Base-by-base conservation (phyloP, 2,113 vertebrate species). In the Pteropus alecto region DNA sequence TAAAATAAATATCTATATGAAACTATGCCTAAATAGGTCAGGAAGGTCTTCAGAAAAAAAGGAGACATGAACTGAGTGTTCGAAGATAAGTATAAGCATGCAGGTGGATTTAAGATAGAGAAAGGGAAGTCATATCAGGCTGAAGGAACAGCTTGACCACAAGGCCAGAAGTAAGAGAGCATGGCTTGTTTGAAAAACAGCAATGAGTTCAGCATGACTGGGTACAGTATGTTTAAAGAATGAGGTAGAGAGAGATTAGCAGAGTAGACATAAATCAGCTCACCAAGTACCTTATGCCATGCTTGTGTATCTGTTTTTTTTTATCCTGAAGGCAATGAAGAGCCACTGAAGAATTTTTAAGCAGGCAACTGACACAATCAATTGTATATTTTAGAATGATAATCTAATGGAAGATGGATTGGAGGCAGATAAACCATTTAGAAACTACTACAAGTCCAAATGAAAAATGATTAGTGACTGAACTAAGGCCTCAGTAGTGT, bases 211-310 rank as follows among this genome's bases (percentile, higher is more conserved):
- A 60, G 43, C 56, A 94, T 87, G 85, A 81, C 82, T 85, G 16
- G 18, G 30, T 87, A n/a, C 76, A 88, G 35, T 79, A 61, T 71
- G 30, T 95, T 96, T 90, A 96, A 84, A 94, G 70, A 95, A 77
- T 73, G 46, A 93, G 26, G 43, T 61, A 60, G 43, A 91, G n/a
- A 83, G 54, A 83, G 48, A 90, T 94, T 76, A 61, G 65, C 70
- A 71, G 58, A 87, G 21, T 46, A 93, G 71, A 41, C 14, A 82
- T 13, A 56, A 96, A 87, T 35, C 65, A 54, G 58, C 18, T 81
- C 51, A 77, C 70, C 46, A 76, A 95, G 71, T 60, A 70, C n/a
- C 26, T 74, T 65, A 68, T 35, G 28, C 30, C 54, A 85, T 18
- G 30, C 48, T 8, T 5, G 33, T 51, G 28, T 58, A 56, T 74